A percentile compares a stretch with the other conserved stretches of the same genome.
Conservation (phyloP, 2,888 invertebrate species). For the Synanthedon andrenaeformis region DNA sequence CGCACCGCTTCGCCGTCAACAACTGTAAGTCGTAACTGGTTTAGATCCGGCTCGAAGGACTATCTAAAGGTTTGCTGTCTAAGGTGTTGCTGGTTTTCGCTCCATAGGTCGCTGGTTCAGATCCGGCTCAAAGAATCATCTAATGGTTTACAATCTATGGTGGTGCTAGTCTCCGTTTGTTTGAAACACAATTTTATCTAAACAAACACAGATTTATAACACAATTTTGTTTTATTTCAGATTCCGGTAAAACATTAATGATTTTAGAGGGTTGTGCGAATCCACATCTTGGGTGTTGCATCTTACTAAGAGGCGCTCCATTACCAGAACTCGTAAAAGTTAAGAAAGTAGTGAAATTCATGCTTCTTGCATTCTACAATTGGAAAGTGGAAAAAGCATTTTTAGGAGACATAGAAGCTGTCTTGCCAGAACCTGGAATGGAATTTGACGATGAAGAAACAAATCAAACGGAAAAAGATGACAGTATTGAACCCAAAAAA, state of each 20-base stretch:
- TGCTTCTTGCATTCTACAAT: slow-evolving; percentile 89
- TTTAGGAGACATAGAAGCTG: slow-evolving; percentile 83
- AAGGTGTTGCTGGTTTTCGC: too few relatives aligned
- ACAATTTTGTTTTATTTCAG: slow-evolving; percentile 31
- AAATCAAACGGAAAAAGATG: neutral
- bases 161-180: too few relatives aligned
- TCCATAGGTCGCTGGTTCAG: too few relatives aligned
- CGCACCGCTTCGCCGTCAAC: slow-evolving; percentile 83
- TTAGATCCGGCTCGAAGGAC: too few relatives aligned
- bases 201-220: too few relatives aligned
- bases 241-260: slow-evolving; percentile 87
- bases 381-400: slow-evolving; percentile 94
- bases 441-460: slow-evolving; percentile 38
- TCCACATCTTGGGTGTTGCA: slow-evolving; percentile 86
- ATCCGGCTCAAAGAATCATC: too few relatives aligned
- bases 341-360: slow-evolving; percentile 84
- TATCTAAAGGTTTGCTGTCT: too few relatives aligned
- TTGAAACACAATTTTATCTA: too few relatives aligned
- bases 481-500: neutral
- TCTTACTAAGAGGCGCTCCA: slow-evolving; percentile 84
- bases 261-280: slow-evolving; percentile 91
- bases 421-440: slow-evolving; percentile 53
- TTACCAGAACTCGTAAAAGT: slow-evolving; percentile 81
- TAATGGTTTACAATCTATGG: too few relatives aligned
- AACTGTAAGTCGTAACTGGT: slow-evolving; percentile 34